Evolutionary conservation across 2,797 vertebrate species (phyloP), one percentile per base, ranked within the genome.

Genomic region (Eremophila alpestris): DNA sequence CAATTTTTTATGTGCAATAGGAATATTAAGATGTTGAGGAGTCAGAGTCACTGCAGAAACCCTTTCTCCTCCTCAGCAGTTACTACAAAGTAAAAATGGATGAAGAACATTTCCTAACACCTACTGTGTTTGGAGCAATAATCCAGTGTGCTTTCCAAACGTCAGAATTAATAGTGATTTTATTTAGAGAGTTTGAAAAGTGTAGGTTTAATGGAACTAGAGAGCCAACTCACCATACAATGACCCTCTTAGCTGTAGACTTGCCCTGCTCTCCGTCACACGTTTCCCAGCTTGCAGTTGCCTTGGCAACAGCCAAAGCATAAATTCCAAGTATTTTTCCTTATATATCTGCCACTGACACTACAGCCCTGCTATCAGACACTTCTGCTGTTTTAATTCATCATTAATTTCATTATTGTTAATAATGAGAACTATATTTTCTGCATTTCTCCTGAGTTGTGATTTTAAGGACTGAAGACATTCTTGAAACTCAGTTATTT

Each of bases 221-320:
- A 93, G 63, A 75, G n/a, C 77, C 84, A 71, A 73, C 56, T 95
- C 94, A 46, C 92, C 86, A 93, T 87, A 87, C 46, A 87, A 67
- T 94, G 92, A 94, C 87, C 96, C 77, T 92, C 89, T 86, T 81
- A 95, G 94, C 80, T 94, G 55, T 84, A 87, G 83, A 92, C 67
- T 91, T 96, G 89, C 97, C 94, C 97, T 97, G 59, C 67, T 94
- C 93, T 95, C 95, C 21, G 26, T 88, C 95, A 84, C 87, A 81
- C 22, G 3, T 74, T 94, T 97, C 97, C 90, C 76, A 88, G 93
- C 58, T 94, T 93, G 85, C 48, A 29, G 93, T 97, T 96, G 81
- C 96, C 97, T 94, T 96, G 71, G 96, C 55, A 97, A 97, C 95
- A 95, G 71, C 65, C 97, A 97, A 95, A 97, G 95, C 67, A 92